These are phyloP conservation scores for Platerodrilus igneus DNA, from an alignment of 2,888 invertebrate species.

Conservation along the genomic window DNA sequence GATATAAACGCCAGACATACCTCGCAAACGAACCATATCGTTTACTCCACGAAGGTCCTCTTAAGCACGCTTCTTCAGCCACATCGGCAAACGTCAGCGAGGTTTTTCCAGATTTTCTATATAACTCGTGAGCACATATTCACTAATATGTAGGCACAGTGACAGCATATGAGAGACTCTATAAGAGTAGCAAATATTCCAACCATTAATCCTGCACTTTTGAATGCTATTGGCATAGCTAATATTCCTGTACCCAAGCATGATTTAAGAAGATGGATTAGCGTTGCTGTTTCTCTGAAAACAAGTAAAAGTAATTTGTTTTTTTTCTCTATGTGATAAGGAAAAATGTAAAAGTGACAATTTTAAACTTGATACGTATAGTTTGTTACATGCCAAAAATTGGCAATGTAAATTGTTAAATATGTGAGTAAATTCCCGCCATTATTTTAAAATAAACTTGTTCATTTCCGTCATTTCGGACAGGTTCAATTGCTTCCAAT, in stretches of 20 bases:
- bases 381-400: no score
- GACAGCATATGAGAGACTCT: slow-evolving; percentile 86
- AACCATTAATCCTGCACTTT: slow-evolving; percentile 76
- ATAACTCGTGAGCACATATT: slow-evolving; percentile 75
- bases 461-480: no score
- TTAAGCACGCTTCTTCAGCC: slow-evolving; percentile 71
- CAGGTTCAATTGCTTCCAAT: no score
- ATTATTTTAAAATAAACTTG: no score
- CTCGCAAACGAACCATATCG: slow-evolving; percentile 61
- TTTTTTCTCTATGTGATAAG: no score
- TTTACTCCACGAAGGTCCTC: slow-evolving; percentile 68
- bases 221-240: slow-evolving; percentile 90
- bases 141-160: slow-evolving; percentile 89
- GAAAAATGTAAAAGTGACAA: no score
- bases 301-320: slow-evolving; percentile 27
- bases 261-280: slow-evolving; percentile 92
- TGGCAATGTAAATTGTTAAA: no score
- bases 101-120: slow-evolving; percentile 64
- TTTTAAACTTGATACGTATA: no score
- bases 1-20: slow-evolving; percentile 44
- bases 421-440: no score
- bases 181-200: slow-evolving; percentile 80
- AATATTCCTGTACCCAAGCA: slow-evolving; percentile 95
- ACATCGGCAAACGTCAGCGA: slow-evolving; percentile 84
- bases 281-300: slow-evolving; percentile 81